Percentiles rank a stretch among this genome's conserved stretches.
Conservation (phyloP, 1,140 invertebrate genomes). For the Choristoneura fumiferana region DNA sequence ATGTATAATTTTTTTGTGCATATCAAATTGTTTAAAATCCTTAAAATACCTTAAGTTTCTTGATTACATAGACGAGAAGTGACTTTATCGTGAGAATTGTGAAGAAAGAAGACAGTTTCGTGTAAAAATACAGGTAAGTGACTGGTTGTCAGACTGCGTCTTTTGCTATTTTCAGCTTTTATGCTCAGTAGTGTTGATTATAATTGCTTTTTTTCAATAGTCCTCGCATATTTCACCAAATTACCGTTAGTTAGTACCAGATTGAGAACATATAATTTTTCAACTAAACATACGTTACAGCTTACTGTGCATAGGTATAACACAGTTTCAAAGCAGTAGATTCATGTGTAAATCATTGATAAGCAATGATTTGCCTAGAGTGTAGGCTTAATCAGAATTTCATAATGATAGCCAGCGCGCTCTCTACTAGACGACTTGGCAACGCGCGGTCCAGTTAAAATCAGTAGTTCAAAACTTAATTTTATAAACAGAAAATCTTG, state of each 20-base stretch:
- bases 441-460: slow-evolving; percentile 53
- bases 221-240: slow-evolving; percentile 18
- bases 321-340: slow-evolving; percentile 22
- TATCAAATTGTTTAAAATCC: slow-evolving; percentile 69
- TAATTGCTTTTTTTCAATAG: slow-evolving; percentile 42
- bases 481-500: slow-evolving; percentile 42
- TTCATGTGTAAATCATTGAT: slow-evolving; percentile 29
- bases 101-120: slow-evolving; percentile 56
- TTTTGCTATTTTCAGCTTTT: slow-evolving; percentile 64
- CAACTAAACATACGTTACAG: slow-evolving; percentile 25
- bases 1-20: slow-evolving; percentile 77
- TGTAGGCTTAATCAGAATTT: slow-evolving; percentile 48
- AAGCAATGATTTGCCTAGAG: slow-evolving; percentile 24
- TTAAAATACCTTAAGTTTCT: slow-evolving; percentile 72
- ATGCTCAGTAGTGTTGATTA: slow-evolving; percentile 41
- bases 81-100: slow-evolving; percentile 62
- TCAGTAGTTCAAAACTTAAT: slow-evolving; percentile 47
- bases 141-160: slow-evolving; percentile 75
- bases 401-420: slow-evolving; percentile 58
- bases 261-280: background rate
- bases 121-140: slow-evolving; percentile 75
- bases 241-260: background rate
- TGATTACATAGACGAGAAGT: slow-evolving; percentile 55
- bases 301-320: slow-evolving; percentile 19
- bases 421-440: slow-evolving; percentile 58